phyloP scores from a whole-genome alignment of 2,797 vertebrate species.

The Erpetoichthys calabaricus region DNA sequence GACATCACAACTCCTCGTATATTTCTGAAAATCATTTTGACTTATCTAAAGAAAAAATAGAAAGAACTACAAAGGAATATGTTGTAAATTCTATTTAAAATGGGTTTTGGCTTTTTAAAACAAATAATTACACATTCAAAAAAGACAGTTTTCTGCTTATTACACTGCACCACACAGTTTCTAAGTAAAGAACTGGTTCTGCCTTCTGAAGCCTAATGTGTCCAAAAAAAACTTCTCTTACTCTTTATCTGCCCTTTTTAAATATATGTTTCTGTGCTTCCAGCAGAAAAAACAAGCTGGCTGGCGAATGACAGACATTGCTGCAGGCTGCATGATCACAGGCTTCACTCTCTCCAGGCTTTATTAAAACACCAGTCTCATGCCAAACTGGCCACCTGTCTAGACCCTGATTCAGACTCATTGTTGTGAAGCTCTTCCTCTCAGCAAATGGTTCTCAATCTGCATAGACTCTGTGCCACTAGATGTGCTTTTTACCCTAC shows the following conservation, averaged over 20 bases:
- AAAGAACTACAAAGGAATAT: too few species aligned
- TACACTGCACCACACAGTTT: background rate
- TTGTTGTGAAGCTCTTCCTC: too few species aligned
- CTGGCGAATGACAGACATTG: background rate
- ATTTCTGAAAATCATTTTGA: too few species aligned
- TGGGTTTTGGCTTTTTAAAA: too few species aligned
- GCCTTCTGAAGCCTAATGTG: constrained; percentile 1
- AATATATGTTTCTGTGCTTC: background rate
- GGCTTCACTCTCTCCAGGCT: background rate
- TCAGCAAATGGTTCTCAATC: too few species aligned
- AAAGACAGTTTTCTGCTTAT: constrained; percentile 27
- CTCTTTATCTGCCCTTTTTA: background rate
- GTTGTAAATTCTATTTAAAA: too few species aligned
- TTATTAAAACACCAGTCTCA: background rate
- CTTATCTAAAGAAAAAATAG: too few species aligned
- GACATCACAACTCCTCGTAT: too few species aligned
- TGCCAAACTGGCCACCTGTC: background rate
- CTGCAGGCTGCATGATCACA: background rate
- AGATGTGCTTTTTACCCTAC: too few species aligned
- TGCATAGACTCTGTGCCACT: too few species aligned
- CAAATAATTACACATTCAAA: constrained; percentile 59
- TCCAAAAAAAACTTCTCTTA: constrained; percentile 1
- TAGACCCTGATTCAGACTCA: too few species aligned
- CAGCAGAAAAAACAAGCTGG: background rate
- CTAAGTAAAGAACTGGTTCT: background rate